Base-by-base conservation (phyloP, 1,140 invertebrate genomes). In the Hylaeus anthracinus region DNA sequence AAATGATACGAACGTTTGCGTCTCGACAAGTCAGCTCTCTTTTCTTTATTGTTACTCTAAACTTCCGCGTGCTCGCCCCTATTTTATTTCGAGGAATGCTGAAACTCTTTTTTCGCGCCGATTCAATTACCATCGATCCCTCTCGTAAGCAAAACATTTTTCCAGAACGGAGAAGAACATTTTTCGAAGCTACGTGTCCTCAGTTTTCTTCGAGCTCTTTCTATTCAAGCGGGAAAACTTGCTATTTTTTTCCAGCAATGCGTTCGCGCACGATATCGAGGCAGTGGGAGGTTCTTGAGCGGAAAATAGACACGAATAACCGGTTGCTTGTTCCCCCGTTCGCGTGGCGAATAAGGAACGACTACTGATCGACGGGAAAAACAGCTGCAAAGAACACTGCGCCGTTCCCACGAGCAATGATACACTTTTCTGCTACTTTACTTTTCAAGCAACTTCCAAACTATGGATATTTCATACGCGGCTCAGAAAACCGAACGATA, bases 401-500 rank as follows among this genome's bases (percentile, higher is more conserved):
- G 41, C 15, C 58, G 45, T 78, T 78, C 75, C 58, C 67, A 78
- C 75, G 58, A 63, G 45, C 43, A 61, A 78, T 53, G 6, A 8
- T 66, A 65, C 45, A 51, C 56, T 41, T 5, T n/a, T 45, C 56
- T 3, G 37, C 8, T 71, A 63, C 56, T 78, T 72, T 63, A 4
- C 75, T 51, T 5, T 39, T 12, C 10, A 10, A 39, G 26, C 12
- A 5, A 48, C 26, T 53, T 15, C 56, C 61, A 5, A 3, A 15
- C 12, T 63, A 63, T 61, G 65, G 48, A 69, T 60, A 77, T 60
- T 69, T 77, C 74, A 48, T 48, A 56, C 43, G 10, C 45, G n/a
- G 58, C 61, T 51, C 66, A 10, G 15, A 10, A 26, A 26, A 26
- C 26, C 26, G 26, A 26, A 26, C 26, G 26, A 26, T 26, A 26